These are phyloP conservation scores for Accipiter virgatus DNA, from an alignment of 2,113 vertebrate species.

Conservation along the genomic window DNA sequence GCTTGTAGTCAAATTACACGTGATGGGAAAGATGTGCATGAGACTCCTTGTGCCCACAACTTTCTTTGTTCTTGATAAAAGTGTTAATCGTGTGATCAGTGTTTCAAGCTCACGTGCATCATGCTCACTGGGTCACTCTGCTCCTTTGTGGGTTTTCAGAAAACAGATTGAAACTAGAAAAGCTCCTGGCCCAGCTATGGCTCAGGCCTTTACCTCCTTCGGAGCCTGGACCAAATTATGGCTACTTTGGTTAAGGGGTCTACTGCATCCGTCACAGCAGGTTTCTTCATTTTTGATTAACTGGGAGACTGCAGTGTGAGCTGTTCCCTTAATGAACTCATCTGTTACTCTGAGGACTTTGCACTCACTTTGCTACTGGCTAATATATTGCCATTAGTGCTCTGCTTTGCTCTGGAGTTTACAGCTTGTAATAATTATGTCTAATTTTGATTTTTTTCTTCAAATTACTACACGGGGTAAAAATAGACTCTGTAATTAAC, in stretches of 20 bases:
- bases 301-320: slow-evolving; percentile 45
- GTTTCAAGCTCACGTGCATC: neutral
- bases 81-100: too few species aligned
- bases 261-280: neutral
- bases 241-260: neutral
- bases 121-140: neutral
- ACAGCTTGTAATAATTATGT: slow-evolving; percentile 70
- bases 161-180: too few species aligned
- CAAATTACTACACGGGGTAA: slow-evolving; percentile 46
- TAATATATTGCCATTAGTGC: slow-evolving; percentile 72
- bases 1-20: neutral
- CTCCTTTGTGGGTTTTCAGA: neutral
- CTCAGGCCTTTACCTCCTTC: neutral
- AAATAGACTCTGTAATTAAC: slow-evolving; percentile 64
- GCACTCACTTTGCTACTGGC: slow-evolving; percentile 46
- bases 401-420: slow-evolving; percentile 61
- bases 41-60: neutral
- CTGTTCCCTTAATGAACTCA: slow-evolving; percentile 69
- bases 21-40: neutral
- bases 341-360: slow-evolving; percentile 38
- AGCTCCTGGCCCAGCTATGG: neutral
- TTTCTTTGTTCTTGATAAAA: neutral
- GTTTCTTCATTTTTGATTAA: slow-evolving; percentile 58
- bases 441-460: slow-evolving; percentile 60
- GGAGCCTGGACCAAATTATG: neutral